Evolutionary conservation across 2,113 vertebrate genomes (phyloP).

Genomic region (Ranitomeya imitator): DNA sequence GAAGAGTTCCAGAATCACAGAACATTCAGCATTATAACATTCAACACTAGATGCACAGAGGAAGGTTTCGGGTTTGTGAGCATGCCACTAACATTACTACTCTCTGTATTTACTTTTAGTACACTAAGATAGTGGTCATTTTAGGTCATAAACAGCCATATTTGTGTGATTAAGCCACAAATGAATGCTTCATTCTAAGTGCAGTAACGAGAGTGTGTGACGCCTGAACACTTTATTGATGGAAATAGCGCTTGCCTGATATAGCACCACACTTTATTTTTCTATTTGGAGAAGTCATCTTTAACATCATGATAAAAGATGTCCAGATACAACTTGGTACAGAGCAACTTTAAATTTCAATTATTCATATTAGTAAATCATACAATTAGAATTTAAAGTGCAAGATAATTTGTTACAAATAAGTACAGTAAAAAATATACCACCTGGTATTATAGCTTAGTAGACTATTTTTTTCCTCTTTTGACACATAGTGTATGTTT

Average conservation of each 20-base stretch:
- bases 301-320: constrained; percentile 16
- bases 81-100: constrained; percentile 49
- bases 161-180: constrained; percentile 52
- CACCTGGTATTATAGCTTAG: not conserved
- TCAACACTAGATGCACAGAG: constrained; percentile 54
- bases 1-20: constrained; percentile 48
- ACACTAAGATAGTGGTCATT: constrained; percentile 52
- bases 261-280: constrained; percentile 38
- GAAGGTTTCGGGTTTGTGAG: constrained; percentile 44
- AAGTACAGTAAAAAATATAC: not conserved
- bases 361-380: not conserved
- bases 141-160: constrained; percentile 55
- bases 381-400: not conserved
- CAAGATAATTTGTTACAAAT: not conserved
- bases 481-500: not conserved
- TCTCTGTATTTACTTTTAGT: constrained; percentile 51
- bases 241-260: constrained; percentile 32
- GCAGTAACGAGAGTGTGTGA: constrained; percentile 32
- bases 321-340: not conserved
- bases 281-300: constrained; percentile 10
- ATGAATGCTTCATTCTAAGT: constrained; percentile 47
- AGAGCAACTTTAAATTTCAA: not conserved
- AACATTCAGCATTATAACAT: constrained; percentile 48
- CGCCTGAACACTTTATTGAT: constrained; percentile 43
- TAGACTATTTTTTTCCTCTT: not conserved